Conservation (phyloP, 2,113 vertebrate species). For the Pteronura brasiliensis region DNA sequence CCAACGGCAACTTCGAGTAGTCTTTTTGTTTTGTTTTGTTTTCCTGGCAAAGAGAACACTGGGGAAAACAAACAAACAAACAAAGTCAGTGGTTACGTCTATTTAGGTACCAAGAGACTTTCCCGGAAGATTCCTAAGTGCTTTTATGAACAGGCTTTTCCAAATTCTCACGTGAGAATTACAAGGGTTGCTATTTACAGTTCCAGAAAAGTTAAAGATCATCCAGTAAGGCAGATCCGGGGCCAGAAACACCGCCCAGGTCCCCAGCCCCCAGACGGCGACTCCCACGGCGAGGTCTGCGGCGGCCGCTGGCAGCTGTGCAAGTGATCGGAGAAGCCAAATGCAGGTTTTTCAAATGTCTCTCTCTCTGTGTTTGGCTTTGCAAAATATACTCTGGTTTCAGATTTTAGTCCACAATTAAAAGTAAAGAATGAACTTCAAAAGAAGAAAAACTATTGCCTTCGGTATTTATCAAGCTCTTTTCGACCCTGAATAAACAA, state of each 20-base stretch:
- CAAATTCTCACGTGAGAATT: background rate
- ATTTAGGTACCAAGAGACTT: background rate
- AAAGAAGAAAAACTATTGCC: background rate
- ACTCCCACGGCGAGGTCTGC: rapidly evolving
- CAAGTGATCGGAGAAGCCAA: background rate
- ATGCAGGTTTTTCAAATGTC: background rate
- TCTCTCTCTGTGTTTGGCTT: background rate
- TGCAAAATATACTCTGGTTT: background rate
- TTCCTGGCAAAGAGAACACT: background rate
- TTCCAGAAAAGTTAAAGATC: slow-evolving; percentile 39
- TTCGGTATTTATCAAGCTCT: slow-evolving; percentile 6
- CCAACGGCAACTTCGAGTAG: background rate
- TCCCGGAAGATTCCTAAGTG: background rate
- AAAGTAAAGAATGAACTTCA: slow-evolving; percentile 1
- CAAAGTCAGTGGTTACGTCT: background rate
- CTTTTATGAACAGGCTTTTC: background rate
- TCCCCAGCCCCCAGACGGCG: background rate
- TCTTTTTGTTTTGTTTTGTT: background rate
- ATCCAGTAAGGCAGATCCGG: background rate
- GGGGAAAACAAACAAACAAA: background rate
- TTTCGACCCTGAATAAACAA: background rate
- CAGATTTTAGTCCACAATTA: background rate
- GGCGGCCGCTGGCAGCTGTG: background rate
- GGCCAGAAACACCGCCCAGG: background rate
- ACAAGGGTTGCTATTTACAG: slow-evolving; percentile 25